phyloP scores from a whole-genome alignment of 1,140 invertebrate genomes.

The Phymorhynchus buccinoides region DNA sequence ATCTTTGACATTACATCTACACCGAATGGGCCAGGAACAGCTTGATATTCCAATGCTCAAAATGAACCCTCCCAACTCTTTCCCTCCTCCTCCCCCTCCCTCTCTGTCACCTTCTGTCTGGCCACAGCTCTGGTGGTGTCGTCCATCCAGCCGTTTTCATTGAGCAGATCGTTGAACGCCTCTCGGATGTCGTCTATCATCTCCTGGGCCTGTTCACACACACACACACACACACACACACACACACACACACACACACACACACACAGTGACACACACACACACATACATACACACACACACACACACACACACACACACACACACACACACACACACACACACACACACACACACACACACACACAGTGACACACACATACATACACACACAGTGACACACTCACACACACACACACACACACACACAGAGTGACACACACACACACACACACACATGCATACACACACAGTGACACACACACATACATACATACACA shows the following conservation, averaged over 20 bases:
- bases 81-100: neutral
- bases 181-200: slow-evolving; percentile 88
- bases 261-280: neutral
- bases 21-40: too few species aligned
- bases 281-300: neutral
- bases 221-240: neutral
- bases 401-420: too few species aligned
- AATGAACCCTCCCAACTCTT: too few species aligned
- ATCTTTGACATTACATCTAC: too few species aligned
- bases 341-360: neutral
- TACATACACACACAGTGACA: neutral
- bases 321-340: neutral
- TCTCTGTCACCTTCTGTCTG: slow-evolving; percentile 79
- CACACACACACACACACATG: neutral
- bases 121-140: slow-evolving; percentile 84
- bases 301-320: neutral
- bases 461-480: neutral
- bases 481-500: neutral
- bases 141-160: slow-evolving; percentile 87
- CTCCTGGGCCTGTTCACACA: slow-evolving; percentile 80
- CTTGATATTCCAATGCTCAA: too few species aligned
- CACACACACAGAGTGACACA: neutral
- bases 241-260: neutral
- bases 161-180: slow-evolving; percentile 84
- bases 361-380: neutral